A percentile compares a stretch with the other conserved stretches of the same genome.
phyloP scores from a whole-genome alignment of 1,140 invertebrate genomes.

The Drosophila teissieri region DNA sequence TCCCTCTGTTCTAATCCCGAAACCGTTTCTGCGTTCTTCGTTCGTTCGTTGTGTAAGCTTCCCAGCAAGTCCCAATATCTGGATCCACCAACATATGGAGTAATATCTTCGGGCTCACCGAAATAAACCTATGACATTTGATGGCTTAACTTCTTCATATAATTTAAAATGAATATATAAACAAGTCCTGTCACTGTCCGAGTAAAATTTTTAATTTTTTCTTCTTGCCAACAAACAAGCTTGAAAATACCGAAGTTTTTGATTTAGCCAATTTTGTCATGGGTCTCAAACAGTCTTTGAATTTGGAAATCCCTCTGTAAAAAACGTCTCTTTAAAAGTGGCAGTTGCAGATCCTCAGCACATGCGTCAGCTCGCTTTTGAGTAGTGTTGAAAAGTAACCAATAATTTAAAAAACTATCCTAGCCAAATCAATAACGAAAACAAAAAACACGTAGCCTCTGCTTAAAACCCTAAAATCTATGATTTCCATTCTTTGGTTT shows the following conservation, averaged over 20 bases:
- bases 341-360: constrained; percentile 60
- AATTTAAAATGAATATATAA: not conserved
- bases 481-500: constrained; percentile 39
- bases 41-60: constrained; percentile 60
- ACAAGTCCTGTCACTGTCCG: not conserved
- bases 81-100: constrained; percentile 5
- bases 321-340: constrained; percentile 57
- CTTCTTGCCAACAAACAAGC: too few relatives aligned
- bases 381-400: constrained; percentile 57
- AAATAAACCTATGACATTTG: constrained; percentile 12
- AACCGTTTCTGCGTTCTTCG: constrained; percentile 35
- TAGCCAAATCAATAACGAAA: constrained; percentile 51
- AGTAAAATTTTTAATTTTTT: not conserved
- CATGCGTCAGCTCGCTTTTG: constrained; percentile 52
- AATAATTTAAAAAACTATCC: constrained; percentile 29
- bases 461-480: constrained; percentile 38
- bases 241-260: not conserved
- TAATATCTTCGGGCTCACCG: constrained; percentile 14
- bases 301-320: constrained; percentile 53
- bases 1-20: constrained; percentile 46
- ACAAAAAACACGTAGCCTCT: constrained; percentile 48
- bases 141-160: too few relatives aligned
- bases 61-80: constrained; percentile 42
- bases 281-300: constrained; percentile 9
- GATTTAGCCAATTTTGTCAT: constrained; percentile 9